Evolutionary conservation across 2,797 vertebrate species (phyloP).

Genomic region (Pitangus sulphuratus): DNA sequence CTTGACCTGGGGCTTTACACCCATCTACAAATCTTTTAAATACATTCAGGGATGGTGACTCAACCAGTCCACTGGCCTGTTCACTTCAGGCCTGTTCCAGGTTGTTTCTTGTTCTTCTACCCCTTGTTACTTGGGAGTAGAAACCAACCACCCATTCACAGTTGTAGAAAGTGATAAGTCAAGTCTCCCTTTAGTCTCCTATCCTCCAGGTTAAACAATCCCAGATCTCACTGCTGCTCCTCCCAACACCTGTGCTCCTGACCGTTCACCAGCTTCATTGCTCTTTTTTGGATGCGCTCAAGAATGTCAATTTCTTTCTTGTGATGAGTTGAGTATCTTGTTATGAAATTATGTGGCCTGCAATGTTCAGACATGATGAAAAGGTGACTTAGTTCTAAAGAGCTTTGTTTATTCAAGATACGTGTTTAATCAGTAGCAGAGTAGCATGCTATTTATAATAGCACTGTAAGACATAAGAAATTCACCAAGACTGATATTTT

Average conservation of each 20-base stretch:
- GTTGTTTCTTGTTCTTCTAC: not conserved
- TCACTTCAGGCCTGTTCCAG: not conserved
- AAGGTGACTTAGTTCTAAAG: not conserved
- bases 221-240: not conserved
- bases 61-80: not conserved
- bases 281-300: not conserved
- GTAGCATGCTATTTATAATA: not conserved
- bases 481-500: not conserved
- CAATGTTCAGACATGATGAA: not conserved
- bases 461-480: not conserved
- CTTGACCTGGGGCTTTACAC: not conserved
- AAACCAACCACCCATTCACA: accelerated
- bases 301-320: not conserved
- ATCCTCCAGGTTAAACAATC: not conserved
- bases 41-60: not conserved
- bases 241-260: not conserved
- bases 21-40: not conserved
- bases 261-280: not conserved
- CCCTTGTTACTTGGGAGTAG: not conserved
- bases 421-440: not conserved
- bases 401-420: not conserved
- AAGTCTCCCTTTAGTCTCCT: not conserved
- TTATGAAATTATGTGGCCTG: not conserved
- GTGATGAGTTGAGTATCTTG: not conserved
- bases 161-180: not conserved